Conservation (phyloP, 2,113 vertebrate genomes). For the Cinclus mexicanus region DNA sequence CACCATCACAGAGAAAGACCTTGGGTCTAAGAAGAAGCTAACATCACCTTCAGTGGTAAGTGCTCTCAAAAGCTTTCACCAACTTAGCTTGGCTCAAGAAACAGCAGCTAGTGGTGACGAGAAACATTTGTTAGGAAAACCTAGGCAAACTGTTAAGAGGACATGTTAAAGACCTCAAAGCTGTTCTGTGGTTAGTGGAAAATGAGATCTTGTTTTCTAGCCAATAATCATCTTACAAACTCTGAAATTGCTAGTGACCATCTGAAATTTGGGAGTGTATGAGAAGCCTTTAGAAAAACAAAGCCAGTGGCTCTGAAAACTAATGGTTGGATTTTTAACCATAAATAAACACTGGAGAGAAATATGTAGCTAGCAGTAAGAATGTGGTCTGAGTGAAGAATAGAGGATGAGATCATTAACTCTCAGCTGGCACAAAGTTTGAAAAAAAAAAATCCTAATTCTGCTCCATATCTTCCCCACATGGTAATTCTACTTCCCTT, state of each 20-base stretch:
- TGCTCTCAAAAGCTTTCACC: neutral
- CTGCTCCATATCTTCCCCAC: neutral
- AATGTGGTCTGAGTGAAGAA: neutral
- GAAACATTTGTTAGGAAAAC: neutral
- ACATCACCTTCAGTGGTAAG: neutral
- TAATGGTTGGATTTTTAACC: neutral
- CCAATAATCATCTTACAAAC: neutral
- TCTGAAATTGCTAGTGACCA: neutral
- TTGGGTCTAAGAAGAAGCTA: conserved; percentile 7
- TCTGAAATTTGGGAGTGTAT: neutral
- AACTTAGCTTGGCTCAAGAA: neutral
- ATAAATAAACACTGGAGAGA: neutral
- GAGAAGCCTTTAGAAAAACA: neutral
- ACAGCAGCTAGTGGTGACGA: neutral
- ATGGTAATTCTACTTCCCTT: neutral
- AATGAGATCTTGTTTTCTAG: neutral
- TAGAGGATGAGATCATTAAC: neutral
- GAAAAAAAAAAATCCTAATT: neutral
- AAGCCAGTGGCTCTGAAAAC: neutral
- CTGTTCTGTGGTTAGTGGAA: neutral
- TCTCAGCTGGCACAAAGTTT: neutral
- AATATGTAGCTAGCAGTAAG: neutral
- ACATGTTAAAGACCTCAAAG: neutral
- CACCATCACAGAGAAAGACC: conserved; percentile 79
- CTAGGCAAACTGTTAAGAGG: neutral